Conservation (phyloP, 2,797 vertebrate species). For the Argya squamiceps region DNA sequence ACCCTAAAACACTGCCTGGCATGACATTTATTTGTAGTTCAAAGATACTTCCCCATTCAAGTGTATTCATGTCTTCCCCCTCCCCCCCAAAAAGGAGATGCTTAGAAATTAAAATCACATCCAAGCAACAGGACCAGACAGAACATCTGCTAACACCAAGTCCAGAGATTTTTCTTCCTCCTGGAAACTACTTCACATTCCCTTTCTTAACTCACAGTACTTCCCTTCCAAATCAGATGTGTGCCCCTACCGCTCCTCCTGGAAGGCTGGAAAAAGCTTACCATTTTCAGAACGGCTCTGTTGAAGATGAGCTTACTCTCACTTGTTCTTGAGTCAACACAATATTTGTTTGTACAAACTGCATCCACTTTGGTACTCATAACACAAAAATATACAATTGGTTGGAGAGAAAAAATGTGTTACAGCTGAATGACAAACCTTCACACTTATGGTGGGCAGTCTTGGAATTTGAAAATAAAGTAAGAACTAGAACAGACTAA, state of each 20-base stretch:
- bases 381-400: not conserved
- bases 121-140: not conserved
- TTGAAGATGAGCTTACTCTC: not conserved
- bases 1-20: not conserved
- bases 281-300: not conserved
- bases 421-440: not conserved
- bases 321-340: not conserved
- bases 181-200: not conserved
- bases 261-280: not conserved
- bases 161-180: not conserved
- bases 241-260: not conserved
- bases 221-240: not conserved
- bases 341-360: not conserved
- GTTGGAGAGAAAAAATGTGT: not conserved
- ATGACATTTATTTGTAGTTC: not conserved
- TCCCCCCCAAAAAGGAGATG: not conserved
- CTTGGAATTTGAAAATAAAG: not conserved
- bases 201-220: not conserved
- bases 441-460: not conserved
- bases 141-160: not conserved
- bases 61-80: not conserved
- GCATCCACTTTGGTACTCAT: not conserved
- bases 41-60: not conserved
- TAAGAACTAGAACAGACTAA: not conserved
- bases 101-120: not conserved